Conservation (phyloP, 1,140 invertebrate species). For the Heterodera schachtii region DNA sequence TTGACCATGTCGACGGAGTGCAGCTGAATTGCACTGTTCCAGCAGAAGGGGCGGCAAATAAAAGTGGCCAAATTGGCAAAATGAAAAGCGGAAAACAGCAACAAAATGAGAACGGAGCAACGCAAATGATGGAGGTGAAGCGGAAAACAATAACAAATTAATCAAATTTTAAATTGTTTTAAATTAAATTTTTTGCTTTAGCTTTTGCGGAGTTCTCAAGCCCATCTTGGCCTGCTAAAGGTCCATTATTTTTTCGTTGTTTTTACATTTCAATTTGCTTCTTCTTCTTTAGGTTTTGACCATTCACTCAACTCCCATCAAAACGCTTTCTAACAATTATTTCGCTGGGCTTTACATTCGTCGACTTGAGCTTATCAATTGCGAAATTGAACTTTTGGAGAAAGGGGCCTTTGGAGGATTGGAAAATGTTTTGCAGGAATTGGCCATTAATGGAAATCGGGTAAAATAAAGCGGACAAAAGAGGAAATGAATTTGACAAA, state of each 20-base stretch:
- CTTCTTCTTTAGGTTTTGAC: conserved; percentile 44
- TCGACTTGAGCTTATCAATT: conserved; percentile 50
- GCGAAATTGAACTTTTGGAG: conserved; percentile 53
- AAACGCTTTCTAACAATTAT: conserved; percentile 44
- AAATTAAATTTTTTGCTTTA: background rate
- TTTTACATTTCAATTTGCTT: conserved; percentile 23
- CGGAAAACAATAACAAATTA: background rate
- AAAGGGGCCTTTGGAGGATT: conserved; percentile 57
- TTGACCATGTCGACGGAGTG: conserved; percentile 50
- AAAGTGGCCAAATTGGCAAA: background rate
- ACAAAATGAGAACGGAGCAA: background rate
- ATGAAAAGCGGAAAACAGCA: background rate
- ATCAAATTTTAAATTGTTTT: background rate
- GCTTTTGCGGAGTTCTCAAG: conserved; percentile 51
- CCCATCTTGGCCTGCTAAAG: conserved; percentile 58
- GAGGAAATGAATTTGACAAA: conserved; percentile 25
- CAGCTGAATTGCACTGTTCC: conserved; percentile 40
- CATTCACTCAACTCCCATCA: conserved; percentile 45
- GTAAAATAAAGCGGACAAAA: background rate
- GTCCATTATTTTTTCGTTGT: background rate
- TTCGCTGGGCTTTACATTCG: conserved; percentile 64
- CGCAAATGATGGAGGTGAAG: conserved; percentile 9
- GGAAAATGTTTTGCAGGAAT: conserved; percentile 53
- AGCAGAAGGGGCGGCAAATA: background rate
- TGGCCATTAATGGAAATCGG: conserved; percentile 50